Evolutionary conservation across 2,797 vertebrate species (phyloP).

Genomic region (Oreortyx pictus): DNA sequence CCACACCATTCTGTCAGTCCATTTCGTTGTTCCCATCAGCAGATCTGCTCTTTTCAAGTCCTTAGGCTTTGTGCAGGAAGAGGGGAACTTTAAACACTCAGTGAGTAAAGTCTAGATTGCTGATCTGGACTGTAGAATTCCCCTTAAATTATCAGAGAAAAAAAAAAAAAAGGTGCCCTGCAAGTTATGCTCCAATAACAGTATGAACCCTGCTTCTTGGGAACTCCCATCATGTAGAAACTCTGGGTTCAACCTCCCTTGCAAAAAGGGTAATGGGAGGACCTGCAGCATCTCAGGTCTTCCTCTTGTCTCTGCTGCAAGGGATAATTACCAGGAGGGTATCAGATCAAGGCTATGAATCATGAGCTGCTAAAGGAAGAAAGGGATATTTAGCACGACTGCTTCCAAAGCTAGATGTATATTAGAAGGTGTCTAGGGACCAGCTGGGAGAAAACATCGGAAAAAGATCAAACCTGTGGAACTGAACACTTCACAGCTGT

Average conservation of each 20-base stretch:
- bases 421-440: accelerated
- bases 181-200: accelerated
- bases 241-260: neutral
- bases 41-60: neutral
- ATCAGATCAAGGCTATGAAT: conserved; percentile 4
- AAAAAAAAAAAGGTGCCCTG: neutral
- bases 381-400: neutral
- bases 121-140: neutral
- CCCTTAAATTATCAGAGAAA: neutral
- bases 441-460: neutral
- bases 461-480: neutral
- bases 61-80: neutral
- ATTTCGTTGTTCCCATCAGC: neutral
- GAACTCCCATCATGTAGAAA: neutral
- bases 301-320: neutral
- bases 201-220: accelerated
- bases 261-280: neutral
- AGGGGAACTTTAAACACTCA: neutral
- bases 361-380: neutral
- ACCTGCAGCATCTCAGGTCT: accelerated
- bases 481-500: neutral
- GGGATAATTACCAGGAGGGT: conserved; percentile 20
- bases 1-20: too few species aligned
- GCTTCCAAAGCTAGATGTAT: neutral
- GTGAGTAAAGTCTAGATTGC: neutral